These are phyloP conservation scores for Apodemia duryi DNA, from an alignment of 2,888 invertebrate genomes.

Conservation along the genomic window DNA sequence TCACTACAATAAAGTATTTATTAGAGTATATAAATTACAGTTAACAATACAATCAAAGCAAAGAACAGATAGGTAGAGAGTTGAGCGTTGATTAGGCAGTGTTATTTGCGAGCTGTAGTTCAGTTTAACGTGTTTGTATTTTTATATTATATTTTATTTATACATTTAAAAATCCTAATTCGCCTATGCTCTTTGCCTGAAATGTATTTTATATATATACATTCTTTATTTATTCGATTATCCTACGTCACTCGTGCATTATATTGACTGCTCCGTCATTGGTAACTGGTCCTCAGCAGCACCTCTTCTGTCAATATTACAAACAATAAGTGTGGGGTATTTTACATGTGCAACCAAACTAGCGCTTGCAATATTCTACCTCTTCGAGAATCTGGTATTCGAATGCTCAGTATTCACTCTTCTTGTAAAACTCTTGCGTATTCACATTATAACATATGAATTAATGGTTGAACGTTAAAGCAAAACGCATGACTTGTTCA, in stretches of 20 bases:
- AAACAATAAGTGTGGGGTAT: constrained; percentile 59
- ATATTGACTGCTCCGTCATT: constrained; percentile 52
- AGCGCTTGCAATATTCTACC: constrained; percentile 61
- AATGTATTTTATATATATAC: constrained; percentile 39
- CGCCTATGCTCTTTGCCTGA: constrained; percentile 62
- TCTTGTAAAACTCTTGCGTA: neutral
- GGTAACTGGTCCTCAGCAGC: constrained; percentile 75
- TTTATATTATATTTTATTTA: constrained; percentile 21
- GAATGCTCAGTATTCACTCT: constrained; percentile 32
- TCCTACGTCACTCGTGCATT: constrained; percentile 55
- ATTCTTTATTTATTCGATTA: constrained; percentile 40
- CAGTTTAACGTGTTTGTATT: constrained; percentile 47
- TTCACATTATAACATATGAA: neutral
- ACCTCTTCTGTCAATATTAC: constrained; percentile 54
- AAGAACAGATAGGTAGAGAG: constrained; percentile 61
- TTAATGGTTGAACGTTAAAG: neutral
- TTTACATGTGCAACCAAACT: constrained; percentile 63
- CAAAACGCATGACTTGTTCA: neutral
- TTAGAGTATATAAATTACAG: constrained; percentile 38
- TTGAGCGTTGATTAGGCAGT: constrained; percentile 74
- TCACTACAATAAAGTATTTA: constrained; percentile 12
- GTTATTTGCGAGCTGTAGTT: constrained; percentile 73
- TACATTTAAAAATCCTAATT: constrained; percentile 34
- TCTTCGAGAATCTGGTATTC: constrained; percentile 47
- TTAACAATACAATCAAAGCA: constrained; percentile 63